Evolutionary conservation across 2,797 vertebrate genomes (phyloP), one percentile per base, ranked within the genome.

Genomic region (Florisuga fusca): DNA sequence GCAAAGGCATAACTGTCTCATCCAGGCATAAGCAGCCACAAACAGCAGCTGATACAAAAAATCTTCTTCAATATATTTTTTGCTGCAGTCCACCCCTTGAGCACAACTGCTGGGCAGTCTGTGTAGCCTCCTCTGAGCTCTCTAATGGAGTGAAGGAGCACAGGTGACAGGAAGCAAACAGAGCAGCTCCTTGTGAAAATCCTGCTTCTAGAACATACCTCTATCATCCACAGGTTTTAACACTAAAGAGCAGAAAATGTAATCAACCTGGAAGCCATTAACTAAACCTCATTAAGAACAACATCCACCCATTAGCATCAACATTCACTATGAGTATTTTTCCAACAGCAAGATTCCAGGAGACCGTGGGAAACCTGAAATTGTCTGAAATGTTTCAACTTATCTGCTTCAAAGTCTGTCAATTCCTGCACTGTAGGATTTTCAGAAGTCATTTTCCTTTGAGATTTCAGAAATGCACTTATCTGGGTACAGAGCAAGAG

Each of bases 401-500:
- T n/a, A n/a, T n/a, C n/a, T n/a, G n/a, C n/a, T n/a, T 87, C 50
- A 53, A 92, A 94, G 80, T 85, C 83, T 79, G 80, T 94, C 93
- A 91, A 26, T 86, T 93, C 61, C 93, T 93, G 91, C 63, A 61
- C 68, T 58, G 54, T 12, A 25, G 17, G 48, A 54, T 34, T 92
- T 93, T 67, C 31, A 81, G 45, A 88, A 96, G 85, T 45, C 6
- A 71, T 69, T 69, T 84, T 84, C 91, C 85, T 92, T 67, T 86
- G 87, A 94, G 96, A 76, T 88, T 91, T 90, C 82, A 91, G 84
- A 94, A 93, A 90, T 51, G 79, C 74, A 63, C 50, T 88, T 73
- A 64, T 90, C 87, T 79, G 66, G 59, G 67, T 88, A 57, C 29
- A 79, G 76, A 89, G 75, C 59, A 54, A 81, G 91, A 92, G 92